These are phyloP conservation scores for Dendrocincla fuliginosa DNA, from an alignment of 2,797 vertebrate species.

Conservation along the genomic window DNA sequence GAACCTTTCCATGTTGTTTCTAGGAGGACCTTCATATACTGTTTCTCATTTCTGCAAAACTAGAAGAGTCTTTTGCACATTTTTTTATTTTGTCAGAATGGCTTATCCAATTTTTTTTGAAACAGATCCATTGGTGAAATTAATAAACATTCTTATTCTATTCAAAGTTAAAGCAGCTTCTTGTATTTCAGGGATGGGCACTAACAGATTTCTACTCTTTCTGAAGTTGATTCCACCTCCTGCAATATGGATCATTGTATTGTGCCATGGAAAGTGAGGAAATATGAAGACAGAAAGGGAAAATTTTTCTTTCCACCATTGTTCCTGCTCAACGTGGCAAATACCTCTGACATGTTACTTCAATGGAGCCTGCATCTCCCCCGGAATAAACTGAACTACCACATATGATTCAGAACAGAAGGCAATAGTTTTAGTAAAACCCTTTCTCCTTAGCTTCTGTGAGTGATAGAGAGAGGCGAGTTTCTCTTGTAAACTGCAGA, in stretches of 20 bases:
- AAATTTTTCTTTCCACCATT: background rate
- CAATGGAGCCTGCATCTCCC: too few relatives aligned
- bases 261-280: background rate
- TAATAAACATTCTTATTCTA: background rate
- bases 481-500: background rate
- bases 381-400: background rate
- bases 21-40: background rate
- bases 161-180: background rate
- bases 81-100: background rate
- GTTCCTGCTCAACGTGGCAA: background rate
- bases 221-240: background rate
- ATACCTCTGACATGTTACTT: background rate
- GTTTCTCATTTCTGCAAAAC: background rate
- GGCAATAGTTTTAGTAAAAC: background rate
- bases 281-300: background rate
- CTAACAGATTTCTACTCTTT: background rate
- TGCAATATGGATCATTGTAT: background rate
- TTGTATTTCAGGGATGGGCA: background rate
- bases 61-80: background rate
- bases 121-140: background rate
- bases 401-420: background rate
- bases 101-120: background rate
- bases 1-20: background rate
- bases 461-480: background rate
- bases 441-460: background rate